Conservation (phyloP, 2,888 invertebrate species). For the Adelognathus sp. region DNA sequence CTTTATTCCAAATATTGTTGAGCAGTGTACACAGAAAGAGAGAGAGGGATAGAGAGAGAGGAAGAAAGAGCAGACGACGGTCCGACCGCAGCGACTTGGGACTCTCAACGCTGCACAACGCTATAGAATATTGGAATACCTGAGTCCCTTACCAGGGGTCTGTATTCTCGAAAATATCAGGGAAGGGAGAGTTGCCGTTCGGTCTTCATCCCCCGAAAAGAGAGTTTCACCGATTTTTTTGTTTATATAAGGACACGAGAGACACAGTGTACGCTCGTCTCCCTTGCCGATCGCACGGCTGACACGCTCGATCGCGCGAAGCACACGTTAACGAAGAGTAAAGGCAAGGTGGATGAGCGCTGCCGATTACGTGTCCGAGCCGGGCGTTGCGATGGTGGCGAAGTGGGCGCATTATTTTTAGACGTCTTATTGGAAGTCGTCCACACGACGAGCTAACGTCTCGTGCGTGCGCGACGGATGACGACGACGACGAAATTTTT, state of each 20-base stretch:
- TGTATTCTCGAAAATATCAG: not conserved
- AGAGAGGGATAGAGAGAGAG: not conserved
- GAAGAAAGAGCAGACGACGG: not conserved
- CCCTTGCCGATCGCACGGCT: not conserved
- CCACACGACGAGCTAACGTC: constrained; percentile 18
- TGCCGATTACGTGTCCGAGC: constrained; percentile 27
- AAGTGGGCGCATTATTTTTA: constrained; percentile 54
- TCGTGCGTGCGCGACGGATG: not conserved
- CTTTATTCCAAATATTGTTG: not conserved
- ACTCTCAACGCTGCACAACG: not conserved
- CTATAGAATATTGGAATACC: not conserved
- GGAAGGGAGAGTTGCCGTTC: not conserved
- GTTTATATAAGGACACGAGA: not conserved
- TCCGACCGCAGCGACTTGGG: not conserved
- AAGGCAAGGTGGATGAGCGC: constrained; percentile 19
- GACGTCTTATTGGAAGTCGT: constrained; percentile 35
- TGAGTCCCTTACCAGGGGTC: not conserved
- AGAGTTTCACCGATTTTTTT: not conserved
- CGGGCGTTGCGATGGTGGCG: constrained; percentile 23
- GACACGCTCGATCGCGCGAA: constrained; percentile 12
- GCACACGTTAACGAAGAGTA: constrained; percentile 13
- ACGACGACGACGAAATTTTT: not conserved
- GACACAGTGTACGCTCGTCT: not conserved
- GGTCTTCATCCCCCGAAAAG: not conserved
- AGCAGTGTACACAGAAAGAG: not conserved